phyloP scores from a whole-genome alignment of 1,140 invertebrate genomes.

The Ylistrum balloti region DNA sequence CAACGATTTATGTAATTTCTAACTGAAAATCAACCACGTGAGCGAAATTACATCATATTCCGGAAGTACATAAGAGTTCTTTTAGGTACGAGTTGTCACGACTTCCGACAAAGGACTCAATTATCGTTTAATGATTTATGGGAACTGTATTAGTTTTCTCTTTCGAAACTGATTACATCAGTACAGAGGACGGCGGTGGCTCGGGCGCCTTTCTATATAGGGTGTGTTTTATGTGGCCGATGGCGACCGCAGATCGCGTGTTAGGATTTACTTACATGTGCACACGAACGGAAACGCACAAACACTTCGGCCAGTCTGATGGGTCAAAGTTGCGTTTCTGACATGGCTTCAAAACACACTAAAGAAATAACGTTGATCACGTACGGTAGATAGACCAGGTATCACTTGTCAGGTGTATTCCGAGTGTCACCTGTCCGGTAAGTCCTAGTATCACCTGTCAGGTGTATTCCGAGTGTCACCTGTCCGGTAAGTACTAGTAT shows the following conservation, averaged over 20 bases:
- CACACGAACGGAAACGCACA: no score
- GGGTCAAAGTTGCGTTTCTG: no score
- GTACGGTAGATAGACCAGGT: no score
- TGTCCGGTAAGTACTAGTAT: no score
- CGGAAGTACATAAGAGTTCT: constrained; percentile 15
- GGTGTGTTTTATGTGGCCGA: not conserved
- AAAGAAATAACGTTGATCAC: no score
- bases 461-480: no score
- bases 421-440: no score
- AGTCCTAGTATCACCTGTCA: no score
- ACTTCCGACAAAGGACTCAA: not conserved
- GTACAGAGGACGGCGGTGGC: not conserved
- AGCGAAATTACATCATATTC: constrained; percentile 30
- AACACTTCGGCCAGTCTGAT: no score
- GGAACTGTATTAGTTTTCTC: not conserved
- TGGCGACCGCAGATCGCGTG: not conserved
- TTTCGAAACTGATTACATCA: not conserved
- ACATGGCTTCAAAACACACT: no score
- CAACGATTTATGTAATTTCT: constrained; percentile 30
- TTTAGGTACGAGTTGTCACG: constrained; percentile 38
- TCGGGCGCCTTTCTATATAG: not conserved
- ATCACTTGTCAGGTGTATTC: no score
- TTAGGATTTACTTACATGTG: no score
- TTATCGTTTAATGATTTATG: constrained; percentile 20
- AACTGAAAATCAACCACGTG: constrained; percentile 21